Evolutionary conservation across 2,113 vertebrate species (phyloP).

Genomic region (Pantherophis guttatus): DNA sequence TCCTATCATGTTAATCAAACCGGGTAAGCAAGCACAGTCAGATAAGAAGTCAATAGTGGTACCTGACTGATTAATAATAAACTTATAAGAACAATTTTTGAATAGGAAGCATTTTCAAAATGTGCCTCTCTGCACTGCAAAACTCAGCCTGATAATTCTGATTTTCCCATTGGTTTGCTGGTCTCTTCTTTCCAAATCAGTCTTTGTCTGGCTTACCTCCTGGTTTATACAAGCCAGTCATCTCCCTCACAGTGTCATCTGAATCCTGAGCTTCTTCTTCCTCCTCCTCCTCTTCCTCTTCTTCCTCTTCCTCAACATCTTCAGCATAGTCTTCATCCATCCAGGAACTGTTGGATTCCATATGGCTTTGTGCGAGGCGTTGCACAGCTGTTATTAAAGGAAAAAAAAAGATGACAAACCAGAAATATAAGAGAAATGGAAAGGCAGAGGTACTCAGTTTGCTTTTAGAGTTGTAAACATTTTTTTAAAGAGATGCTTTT

Average conservation of each 20-base stretch:
- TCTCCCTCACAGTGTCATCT: conserved; percentile 28
- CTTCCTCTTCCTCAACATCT: conserved; percentile 68
- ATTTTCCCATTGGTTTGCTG: not conserved
- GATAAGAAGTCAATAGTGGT: not conserved
- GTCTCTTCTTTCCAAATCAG: not conserved
- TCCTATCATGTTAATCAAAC: not conserved
- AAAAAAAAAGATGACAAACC: no score
- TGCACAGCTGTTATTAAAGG: conserved; percentile 77
- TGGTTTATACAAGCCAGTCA: conserved; percentile 33
- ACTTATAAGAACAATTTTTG: not conserved
- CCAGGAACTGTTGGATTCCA: conserved; percentile 76
- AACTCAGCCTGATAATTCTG: not conserved
- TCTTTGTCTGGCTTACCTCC: conserved; percentile 10
- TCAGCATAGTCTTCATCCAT: conserved; percentile 77
- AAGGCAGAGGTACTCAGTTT: not conserved
- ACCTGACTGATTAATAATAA: not conserved
- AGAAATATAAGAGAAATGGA: not conserved
- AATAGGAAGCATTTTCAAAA: not conserved
- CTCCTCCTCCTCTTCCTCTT: conserved; percentile 56
- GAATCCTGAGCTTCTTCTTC: conserved; percentile 31
- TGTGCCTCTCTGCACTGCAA: not conserved
- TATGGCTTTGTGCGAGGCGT: conserved; percentile 85
- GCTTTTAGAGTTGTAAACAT: not conserved
- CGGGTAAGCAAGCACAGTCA: not conserved
- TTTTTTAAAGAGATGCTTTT: not conserved